These are phyloP conservation scores for Natrix natrix DNA, from an alignment of 2,797 vertebrate species.

Conservation along the genomic window DNA sequence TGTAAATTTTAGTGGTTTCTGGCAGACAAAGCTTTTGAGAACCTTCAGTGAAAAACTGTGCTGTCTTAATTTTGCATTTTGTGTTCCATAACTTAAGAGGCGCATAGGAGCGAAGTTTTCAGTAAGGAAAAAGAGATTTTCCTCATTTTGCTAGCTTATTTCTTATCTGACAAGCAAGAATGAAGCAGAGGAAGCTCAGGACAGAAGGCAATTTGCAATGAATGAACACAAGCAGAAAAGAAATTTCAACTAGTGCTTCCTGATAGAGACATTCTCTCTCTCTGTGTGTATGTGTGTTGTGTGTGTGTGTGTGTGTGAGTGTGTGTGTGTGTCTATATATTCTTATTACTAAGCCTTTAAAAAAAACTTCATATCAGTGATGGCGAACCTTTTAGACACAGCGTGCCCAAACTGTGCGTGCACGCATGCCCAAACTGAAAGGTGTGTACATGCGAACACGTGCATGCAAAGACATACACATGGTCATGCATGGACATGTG, in stretches of 20 bases:
- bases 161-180: background rate
- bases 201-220: background rate
- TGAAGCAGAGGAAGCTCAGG: background rate
- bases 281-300: background rate
- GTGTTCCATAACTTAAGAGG: background rate
- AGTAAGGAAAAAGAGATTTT: background rate
- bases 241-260: background rate
- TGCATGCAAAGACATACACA: too few species aligned
- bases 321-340: background rate
- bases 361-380: background rate
- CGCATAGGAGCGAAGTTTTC: background rate
- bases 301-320: too few species aligned
- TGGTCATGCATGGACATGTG: too few species aligned
- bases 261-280: background rate
- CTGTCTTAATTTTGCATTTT: constrained; percentile 33
- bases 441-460: too few species aligned
- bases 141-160: background rate
- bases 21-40: constrained; percentile 14
- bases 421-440: too few species aligned
- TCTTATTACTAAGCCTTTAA: background rate
- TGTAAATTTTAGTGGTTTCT: background rate
- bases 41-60: background rate
- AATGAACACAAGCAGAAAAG: background rate
- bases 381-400: too few species aligned
- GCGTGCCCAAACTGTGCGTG: too few species aligned